phyloP scores from a whole-genome alignment of 2,113 vertebrate genomes.

The Gavia stellata region DNA sequence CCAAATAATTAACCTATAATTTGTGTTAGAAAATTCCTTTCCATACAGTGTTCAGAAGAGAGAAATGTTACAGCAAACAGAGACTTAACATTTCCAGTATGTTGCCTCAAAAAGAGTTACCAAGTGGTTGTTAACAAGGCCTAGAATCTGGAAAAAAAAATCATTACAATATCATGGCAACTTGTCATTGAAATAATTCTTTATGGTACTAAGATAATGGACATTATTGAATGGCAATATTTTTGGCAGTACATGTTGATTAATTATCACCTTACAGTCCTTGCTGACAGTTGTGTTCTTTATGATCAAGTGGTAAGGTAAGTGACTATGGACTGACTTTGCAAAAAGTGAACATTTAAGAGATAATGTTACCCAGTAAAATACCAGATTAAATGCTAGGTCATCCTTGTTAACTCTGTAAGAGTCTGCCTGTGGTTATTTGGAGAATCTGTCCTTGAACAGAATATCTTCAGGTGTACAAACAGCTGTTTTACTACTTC shows the following conservation, averaged over 20 bases:
- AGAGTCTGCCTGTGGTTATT: slow-evolving; percentile 22
- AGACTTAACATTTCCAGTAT: not conserved
- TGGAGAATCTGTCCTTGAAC: slow-evolving; percentile 38
- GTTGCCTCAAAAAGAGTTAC: not conserved
- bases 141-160: not conserved
- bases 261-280: slow-evolving; percentile 51
- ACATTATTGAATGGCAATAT: not conserved
- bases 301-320: slow-evolving; percentile 23
- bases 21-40: not conserved
- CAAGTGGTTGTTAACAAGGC: not conserved
- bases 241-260: slow-evolving; percentile 39
- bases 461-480: not conserved
- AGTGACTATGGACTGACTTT: slow-evolving; percentile 38
- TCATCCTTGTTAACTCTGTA: slow-evolving; percentile 41
- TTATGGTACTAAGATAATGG: slow-evolving; percentile 7
- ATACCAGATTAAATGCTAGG: slow-evolving; percentile 54
- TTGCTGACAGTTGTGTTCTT: not conserved
- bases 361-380: slow-evolving; percentile 27
- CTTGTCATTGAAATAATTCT: slow-evolving; percentile 21
- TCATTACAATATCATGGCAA: not conserved
- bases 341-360: slow-evolving; percentile 34
- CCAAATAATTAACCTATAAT: not conserved
- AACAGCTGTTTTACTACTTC: slow-evolving; percentile 6
- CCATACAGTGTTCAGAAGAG: not conserved
- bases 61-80: not conserved